Evolutionary conservation across 2,888 invertebrate genomes (phyloP).

Genomic region (Hyppa rectilinea): DNA sequence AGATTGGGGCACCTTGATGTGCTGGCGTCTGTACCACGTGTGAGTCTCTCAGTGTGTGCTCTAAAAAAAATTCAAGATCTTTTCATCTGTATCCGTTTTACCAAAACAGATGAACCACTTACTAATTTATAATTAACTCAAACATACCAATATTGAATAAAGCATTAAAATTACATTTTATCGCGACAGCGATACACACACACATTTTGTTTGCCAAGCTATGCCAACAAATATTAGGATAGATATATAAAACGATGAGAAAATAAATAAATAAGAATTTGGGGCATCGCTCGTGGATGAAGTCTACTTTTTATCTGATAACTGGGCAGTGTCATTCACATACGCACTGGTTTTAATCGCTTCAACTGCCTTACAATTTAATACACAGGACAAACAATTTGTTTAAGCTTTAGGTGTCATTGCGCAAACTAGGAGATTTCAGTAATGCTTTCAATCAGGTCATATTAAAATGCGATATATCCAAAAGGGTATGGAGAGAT

Average conservation of each 20-base stretch:
- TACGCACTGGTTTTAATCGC: slow-evolving; percentile 24
- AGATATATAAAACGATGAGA: slow-evolving; percentile 28
- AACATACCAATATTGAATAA: slow-evolving; percentile 48
- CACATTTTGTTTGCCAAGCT: slow-evolving; percentile 42
- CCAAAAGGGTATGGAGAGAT: too few species aligned
- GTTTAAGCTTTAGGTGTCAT: slow-evolving; percentile 2
- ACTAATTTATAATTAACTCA: slow-evolving; percentile 13
- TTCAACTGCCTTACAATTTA: slow-evolving; percentile 30
- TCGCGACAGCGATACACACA: slow-evolving; percentile 25
- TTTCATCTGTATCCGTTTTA: slow-evolving; percentile 9
- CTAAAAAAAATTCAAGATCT: not conserved
- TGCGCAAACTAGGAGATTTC: slow-evolving; percentile 2
- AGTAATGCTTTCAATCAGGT: slow-evolving; percentile 6
- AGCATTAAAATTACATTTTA: slow-evolving; percentile 44
- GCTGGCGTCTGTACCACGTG: not conserved
- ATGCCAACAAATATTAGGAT: slow-evolving; percentile 41
- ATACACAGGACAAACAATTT: slow-evolving; percentile 22
- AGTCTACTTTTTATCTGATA: slow-evolving; percentile 35
- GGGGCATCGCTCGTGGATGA: slow-evolving; percentile 31
- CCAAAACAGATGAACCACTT: slow-evolving; percentile 15
- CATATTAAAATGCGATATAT: too few species aligned
- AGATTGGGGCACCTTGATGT: too few species aligned
- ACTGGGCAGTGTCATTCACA: slow-evolving; percentile 52
- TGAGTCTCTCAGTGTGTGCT: not conserved
- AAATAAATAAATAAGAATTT: slow-evolving; percentile 46